These are phyloP conservation scores for Dendropsophus ebraccatus DNA, from an alignment of 2,113 vertebrate species.

Conservation along the genomic window DNA sequence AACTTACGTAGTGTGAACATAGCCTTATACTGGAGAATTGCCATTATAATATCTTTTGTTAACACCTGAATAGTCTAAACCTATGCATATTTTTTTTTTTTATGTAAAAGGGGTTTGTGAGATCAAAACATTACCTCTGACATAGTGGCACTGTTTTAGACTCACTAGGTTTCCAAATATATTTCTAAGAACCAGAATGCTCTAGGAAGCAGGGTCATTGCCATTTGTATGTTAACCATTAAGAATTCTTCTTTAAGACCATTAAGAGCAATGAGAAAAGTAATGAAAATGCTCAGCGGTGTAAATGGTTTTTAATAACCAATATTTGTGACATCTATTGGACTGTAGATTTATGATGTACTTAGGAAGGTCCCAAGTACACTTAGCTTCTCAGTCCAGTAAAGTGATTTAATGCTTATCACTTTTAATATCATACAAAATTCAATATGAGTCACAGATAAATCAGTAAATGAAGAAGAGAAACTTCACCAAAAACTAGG, in stretches of 20 bases:
- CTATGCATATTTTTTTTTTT: too few relatives aligned
- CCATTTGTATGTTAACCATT: background rate
- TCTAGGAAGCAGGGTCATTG: background rate
- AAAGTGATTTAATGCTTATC: slow-evolving; percentile 9
- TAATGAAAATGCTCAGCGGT: background rate
- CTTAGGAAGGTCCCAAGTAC: background rate
- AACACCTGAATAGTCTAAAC: too few relatives aligned
- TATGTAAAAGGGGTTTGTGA: too few relatives aligned
- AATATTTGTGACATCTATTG: background rate
- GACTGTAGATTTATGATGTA: background rate
- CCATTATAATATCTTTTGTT: too few relatives aligned
- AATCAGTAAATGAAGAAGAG: background rate
- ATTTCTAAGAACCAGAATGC: background rate
- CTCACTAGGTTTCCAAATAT: too few relatives aligned
- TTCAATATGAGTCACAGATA: background rate
- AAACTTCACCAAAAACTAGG: too few relatives aligned
- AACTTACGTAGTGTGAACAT: too few relatives aligned
- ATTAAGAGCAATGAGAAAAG: background rate
- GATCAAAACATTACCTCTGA: too few relatives aligned
- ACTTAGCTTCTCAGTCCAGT: background rate
- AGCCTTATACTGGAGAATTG: too few relatives aligned
- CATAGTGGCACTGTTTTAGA: too few relatives aligned
- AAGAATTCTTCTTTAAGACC: background rate
- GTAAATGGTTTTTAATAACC: background rate
- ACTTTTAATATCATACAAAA: background rate